Evolutionary conservation across 2,113 vertebrate species (phyloP).

Genomic region (Odontophorus gujanensis): DNA sequence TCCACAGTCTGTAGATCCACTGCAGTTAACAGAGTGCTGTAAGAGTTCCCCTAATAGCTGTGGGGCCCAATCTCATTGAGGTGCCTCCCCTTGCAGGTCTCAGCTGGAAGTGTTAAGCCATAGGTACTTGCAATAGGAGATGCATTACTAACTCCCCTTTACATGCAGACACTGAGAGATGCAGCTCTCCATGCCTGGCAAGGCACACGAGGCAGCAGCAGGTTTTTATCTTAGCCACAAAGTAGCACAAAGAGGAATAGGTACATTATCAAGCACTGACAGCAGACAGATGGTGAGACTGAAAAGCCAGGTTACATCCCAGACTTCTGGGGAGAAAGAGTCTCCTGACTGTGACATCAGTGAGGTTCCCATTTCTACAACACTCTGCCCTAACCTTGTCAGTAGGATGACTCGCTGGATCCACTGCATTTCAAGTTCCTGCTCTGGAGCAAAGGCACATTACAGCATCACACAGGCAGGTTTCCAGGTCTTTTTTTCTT

Average conservation of each 20-base stretch:
- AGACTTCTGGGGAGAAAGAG: fast-evolving
- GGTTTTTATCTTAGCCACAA: background rate
- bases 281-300: background rate
- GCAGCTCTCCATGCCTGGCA: fast-evolving
- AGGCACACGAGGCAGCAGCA: background rate
- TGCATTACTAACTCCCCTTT: background rate
- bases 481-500: background rate
- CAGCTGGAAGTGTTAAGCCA: background rate
- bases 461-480: background rate
- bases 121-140: background rate
- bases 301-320: background rate
- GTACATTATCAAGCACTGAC: background rate
- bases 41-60: background rate
- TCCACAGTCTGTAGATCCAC: background rate
- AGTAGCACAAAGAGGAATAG: background rate
- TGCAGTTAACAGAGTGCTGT: background rate
- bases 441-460: background rate
- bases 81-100: background rate
- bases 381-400: background rate
- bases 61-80: background rate
- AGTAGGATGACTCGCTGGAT: background rate
- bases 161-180: background rate
- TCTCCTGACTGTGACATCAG: background rate
- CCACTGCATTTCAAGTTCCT: background rate
- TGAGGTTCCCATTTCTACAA: background rate